Conservation (phyloP, 2,797 vertebrate species). For the Remorina albescens region DNA sequence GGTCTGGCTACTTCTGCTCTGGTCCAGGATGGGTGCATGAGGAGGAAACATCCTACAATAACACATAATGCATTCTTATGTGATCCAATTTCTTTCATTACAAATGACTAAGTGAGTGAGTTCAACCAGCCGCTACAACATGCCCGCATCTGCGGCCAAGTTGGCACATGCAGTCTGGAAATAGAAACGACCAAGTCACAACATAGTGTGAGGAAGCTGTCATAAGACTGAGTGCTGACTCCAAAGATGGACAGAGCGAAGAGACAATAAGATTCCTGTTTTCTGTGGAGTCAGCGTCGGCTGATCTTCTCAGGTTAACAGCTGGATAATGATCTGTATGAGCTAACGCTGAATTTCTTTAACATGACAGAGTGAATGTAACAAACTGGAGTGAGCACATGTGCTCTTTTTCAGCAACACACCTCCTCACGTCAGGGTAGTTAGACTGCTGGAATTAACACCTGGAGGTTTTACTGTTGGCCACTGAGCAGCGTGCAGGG, state of each 20-base stretch:
- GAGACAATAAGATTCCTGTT: constrained; percentile 18
- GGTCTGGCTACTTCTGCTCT: constrained; percentile 43
- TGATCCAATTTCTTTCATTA: constrained; percentile 19
- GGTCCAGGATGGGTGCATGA: not conserved
- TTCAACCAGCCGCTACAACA: constrained; percentile 45
- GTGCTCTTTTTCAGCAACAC: constrained; percentile 43
- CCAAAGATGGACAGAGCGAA: constrained; percentile 30
- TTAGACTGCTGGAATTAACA: constrained; percentile 37
- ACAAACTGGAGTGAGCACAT: constrained; percentile 28
- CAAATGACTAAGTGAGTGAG: constrained; percentile 31
- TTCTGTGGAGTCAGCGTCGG: constrained; percentile 33
- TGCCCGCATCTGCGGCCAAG: constrained; percentile 55
- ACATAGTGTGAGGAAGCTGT: constrained; percentile 39
- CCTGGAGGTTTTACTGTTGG: constrained; percentile 38
- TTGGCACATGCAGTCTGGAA: constrained; percentile 66
- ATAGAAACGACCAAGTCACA: constrained; percentile 64
- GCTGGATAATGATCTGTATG: constrained; percentile 35
- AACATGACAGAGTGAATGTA: constrained; percentile 21
- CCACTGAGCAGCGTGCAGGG: constrained; percentile 16
- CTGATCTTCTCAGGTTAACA: constrained; percentile 48
- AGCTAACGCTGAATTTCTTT: constrained; percentile 1
- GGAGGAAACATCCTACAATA: constrained; percentile 4
- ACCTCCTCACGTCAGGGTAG: constrained; percentile 12
- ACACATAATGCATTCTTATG: constrained; percentile 29
- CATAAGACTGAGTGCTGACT: constrained; percentile 27